Percentiles rank a stretch among this genome's conserved stretches.
These are phyloP conservation scores for Stigmatopora nigra DNA, from an alignment of 2,113 vertebrate genomes.

Conservation along the genomic window DNA sequence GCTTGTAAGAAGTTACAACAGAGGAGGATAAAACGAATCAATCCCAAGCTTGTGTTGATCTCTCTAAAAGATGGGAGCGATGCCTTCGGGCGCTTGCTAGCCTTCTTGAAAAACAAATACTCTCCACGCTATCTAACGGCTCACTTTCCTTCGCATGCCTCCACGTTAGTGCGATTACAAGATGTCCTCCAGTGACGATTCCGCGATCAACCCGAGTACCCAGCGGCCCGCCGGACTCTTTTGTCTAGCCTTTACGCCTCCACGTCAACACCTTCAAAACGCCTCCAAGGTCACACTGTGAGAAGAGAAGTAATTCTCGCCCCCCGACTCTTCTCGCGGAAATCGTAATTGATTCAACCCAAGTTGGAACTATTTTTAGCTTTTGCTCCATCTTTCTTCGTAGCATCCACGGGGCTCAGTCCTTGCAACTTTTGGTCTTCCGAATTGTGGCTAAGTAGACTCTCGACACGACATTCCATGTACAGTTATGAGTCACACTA, in stretches of 20 bases:
- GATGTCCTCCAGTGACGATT: conserved; percentile 24
- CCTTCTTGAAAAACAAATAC: conserved; percentile 16
- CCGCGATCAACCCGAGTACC: conserved; percentile 35
- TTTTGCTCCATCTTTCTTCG: conserved; percentile 6
- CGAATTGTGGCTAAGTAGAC: conserved; percentile 7
- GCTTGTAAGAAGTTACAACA: conserved; percentile 25
- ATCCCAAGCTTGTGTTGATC: conserved; percentile 28
- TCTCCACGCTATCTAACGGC: not conserved
- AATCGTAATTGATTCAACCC: conserved; percentile 14
- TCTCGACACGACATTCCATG: not conserved
- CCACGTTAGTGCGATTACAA: conserved; percentile 47
- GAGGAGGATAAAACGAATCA: conserved; percentile 44
- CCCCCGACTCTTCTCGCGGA: not conserved
- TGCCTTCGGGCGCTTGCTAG: conserved; percentile 10
- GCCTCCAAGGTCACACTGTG: conserved; percentile 28
- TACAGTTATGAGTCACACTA: conserved; percentile 1
- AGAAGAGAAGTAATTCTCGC: not conserved
- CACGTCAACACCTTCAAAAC: conserved; percentile 37
- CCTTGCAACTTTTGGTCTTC: not conserved
- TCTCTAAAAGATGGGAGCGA: conserved; percentile 17
- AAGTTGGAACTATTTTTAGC: conserved; percentile 13
- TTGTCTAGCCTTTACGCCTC: conserved; percentile 49
- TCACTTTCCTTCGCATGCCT: conserved; percentile 19
- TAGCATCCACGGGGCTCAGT: conserved; percentile 8
- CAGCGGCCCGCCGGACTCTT: conserved; percentile 33